Evolutionary conservation across 1,140 invertebrate genomes (phyloP).

Genomic region (Pseudobourletiella spinata): DNA sequence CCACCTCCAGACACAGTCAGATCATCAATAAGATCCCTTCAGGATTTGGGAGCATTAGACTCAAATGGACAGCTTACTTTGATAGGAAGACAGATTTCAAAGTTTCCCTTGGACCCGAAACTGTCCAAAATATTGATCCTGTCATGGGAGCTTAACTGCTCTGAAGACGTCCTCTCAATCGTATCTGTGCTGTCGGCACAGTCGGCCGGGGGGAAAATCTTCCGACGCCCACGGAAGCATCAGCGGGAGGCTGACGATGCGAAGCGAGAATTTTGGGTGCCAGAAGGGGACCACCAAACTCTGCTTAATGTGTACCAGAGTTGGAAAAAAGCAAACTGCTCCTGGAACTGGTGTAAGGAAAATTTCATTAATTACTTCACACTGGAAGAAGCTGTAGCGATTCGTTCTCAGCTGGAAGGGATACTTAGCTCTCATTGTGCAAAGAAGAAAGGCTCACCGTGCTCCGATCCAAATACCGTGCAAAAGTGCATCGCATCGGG

Average conservation of each 20-base stretch:
- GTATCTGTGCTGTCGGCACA: constrained; percentile 49
- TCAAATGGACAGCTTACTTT: constrained; percentile 73
- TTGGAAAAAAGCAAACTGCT: neutral
- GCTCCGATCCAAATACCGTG: too few species aligned
- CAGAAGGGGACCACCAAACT: neutral
- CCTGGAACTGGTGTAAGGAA: neutral
- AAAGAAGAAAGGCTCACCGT: too few species aligned
- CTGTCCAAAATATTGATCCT: constrained; percentile 26
- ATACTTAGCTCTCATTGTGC: neutral
- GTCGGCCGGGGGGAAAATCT: neutral
- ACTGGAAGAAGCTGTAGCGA: neutral
- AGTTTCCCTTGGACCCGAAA: constrained; percentile 82
- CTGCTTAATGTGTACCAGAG: neutral
- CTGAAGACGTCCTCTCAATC: constrained; percentile 89
- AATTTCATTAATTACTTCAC: neutral
- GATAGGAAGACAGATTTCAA: constrained; percentile 73
- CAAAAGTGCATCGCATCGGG: neutral
- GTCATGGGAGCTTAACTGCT: constrained; percentile 59
- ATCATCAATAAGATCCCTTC: constrained; percentile 64
- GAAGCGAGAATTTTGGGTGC: neutral
- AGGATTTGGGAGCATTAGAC: constrained; percentile 69
- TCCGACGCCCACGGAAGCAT: neutral
- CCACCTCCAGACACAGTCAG: constrained; percentile 67
- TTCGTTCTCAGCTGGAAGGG: neutral
- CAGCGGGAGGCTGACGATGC: neutral